A percentile compares a stretch with the other conserved stretches of the same genome.
Conservation (phyloP, 2,113 vertebrate species). For the Thunnus maccoyii region DNA sequence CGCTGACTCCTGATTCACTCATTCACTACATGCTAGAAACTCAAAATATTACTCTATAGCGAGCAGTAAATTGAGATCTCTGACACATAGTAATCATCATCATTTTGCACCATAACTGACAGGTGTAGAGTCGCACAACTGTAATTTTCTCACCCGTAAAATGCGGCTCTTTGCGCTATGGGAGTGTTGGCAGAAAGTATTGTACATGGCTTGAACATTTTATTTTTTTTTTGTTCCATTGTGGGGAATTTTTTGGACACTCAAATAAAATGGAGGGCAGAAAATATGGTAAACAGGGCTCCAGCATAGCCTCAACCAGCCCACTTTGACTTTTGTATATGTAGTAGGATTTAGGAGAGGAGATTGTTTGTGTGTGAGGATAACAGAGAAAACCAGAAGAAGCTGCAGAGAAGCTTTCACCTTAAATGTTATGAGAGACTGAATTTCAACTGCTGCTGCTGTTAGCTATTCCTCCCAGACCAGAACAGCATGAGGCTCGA, state of each 20-base stretch:
- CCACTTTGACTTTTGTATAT: background rate
- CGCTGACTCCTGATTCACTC: background rate
- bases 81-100: background rate
- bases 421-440: constrained; percentile 22
- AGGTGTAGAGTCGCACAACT: background rate
- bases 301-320: too few relatives aligned
- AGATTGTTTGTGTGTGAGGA: background rate
- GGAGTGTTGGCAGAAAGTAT: too few relatives aligned
- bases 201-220: too few relatives aligned
- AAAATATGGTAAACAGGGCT: too few relatives aligned
- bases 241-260: too few relatives aligned
- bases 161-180: too few relatives aligned
- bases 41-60: background rate
- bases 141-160: background rate
- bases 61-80: background rate
- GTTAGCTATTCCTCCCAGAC: constrained; percentile 38
- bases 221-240: too few relatives aligned
- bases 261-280: too few relatives aligned
- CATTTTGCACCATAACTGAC: too few relatives aligned
- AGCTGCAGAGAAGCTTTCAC: constrained; percentile 29
- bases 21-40: background rate
- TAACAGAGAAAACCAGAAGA: constrained; percentile 16
- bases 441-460: background rate
- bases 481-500: constrained; percentile 45
- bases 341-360: background rate